Base-by-base conservation (phyloP, 2,797 vertebrate genomes). In the Clangula hyemalis region DNA sequence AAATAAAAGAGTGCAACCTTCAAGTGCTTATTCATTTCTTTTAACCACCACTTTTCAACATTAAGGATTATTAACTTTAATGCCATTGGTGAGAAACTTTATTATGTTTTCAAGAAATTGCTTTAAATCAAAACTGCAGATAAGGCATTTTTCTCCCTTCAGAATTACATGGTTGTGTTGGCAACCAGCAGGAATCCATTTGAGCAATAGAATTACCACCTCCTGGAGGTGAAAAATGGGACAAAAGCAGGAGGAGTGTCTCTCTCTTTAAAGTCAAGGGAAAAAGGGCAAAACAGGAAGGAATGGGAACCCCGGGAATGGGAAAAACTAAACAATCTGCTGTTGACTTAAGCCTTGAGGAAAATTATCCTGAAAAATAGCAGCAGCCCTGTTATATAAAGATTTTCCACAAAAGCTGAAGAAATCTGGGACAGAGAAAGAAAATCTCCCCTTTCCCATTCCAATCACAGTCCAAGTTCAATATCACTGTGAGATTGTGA, bases 161-260 rank as follows among this genome's bases (percentile, higher is more conserved):
- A 72, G 94, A 96, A 97, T 97, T 97, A 96, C 95, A 96, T 97
- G 95, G 95, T 96, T 96, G 93, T 96, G 95, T 95, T 95, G 94
- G 94, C 96, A 97, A 97, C 95, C 95, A 96, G 95, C 95, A 96
- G 95, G 95, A 96, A 97, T 96, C 95, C 95, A 96, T 97, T 96
- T 97, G 93, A 95, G 95, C 95, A 96, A 96, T 94, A 97, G 95
- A 97, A 97, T 96, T 97, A 97, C 95, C 95, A 96, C 96, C 96
- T 97, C 95, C 96, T 96, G 96, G 96, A 97, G 96, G 96, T 96
- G 96, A 96, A 97, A 97, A 96, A 96, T 96, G 96, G 96, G 96
- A 97, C 96, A 96, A 96, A 96, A 95, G 93, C 80, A 89, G 94
- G 61, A 95, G 87, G 85, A 96, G 93, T 69, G 65, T 85, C 80